phyloP scores from a whole-genome alignment of 2,113 vertebrate genomes.

The Apistogramma diplotaenia region DNA sequence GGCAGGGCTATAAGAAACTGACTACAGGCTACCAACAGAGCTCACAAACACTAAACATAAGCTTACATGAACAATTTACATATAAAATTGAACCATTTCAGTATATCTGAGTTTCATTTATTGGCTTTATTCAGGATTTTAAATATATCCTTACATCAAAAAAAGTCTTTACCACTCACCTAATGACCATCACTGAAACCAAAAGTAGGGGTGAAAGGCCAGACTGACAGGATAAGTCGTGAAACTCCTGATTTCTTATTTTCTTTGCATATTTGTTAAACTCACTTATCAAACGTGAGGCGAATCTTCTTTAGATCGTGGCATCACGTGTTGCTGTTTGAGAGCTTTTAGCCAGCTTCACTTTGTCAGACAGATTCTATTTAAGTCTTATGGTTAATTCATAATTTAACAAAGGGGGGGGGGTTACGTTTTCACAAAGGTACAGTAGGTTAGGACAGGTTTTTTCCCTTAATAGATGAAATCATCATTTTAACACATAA shows the following conservation, averaged over 20 bases:
- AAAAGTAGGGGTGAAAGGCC: fast-evolving
- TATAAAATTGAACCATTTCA: not conserved
- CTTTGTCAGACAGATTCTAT: not conserved
- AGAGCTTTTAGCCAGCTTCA: not conserved
- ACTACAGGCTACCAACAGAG: fast-evolving
- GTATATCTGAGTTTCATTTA: not conserved
- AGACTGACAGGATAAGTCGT: not conserved
- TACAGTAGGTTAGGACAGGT: fast-evolving
- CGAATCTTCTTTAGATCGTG: too few relatives aligned
- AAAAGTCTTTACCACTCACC: fast-evolving
- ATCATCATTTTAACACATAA: not conserved
- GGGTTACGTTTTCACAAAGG: not conserved
- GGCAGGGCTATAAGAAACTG: fast-evolving
- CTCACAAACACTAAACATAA: too few relatives aligned
- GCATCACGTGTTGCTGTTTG: not conserved
- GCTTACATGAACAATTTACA: not conserved
- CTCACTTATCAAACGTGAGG: too few relatives aligned
- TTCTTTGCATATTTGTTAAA: too few relatives aligned
- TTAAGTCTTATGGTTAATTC: not conserved
- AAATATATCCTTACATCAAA: not conserved
- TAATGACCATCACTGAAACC: fast-evolving
- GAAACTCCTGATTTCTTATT: too few relatives aligned
- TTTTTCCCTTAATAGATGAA: not conserved
- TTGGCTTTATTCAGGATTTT: not conserved
- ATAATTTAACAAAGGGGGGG: not conserved